Evolutionary conservation across 2,797 vertebrate species (phyloP), one percentile per base, ranked within the genome.

Genomic region (Enteromius treurensis): DNA sequence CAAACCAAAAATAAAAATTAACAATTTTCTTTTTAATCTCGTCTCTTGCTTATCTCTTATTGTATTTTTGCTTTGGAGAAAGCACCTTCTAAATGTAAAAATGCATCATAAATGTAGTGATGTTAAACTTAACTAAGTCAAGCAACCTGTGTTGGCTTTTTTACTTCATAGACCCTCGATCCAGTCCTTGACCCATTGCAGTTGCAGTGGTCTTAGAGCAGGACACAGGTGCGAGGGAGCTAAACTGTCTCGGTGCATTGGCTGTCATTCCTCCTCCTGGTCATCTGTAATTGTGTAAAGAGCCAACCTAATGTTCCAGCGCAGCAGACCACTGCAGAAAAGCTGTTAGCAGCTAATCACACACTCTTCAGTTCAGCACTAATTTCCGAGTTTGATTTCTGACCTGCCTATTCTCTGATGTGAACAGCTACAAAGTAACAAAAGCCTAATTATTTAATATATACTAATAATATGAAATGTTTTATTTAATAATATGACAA

Each of bases 341-440:
- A 23, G 26, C 77, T 81, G 45, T 81, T 80, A 82, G 81, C 34
- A 53, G 60, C 55, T 88, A 89, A 87, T 89, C 75, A 83, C 76
- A 84, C 76, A 77, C 82, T 86, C 85, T 79, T 78, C 75, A 81
- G 79, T 84, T 53, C 73, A 70, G 71, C 65, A 86, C 81, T 86
- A 87, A 90, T 91, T 82, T 75, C 53, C 68, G 64, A 62, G 65
- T 29, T 74, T 21, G 73, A 32, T 23, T 15, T 17, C 1, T 74
- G 58, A 75, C 45, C 47, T 77, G 75, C 8, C 47, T 37, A 6
- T 17, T 34, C 45, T 11, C 14, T 21, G 51, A 21, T 32, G 14
- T 49, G 23, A 49, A 11, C 26, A 73, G 47, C 17, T 45, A 58
- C n/a, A 77, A 62, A 58, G n/a, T 26, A 26, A 40, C 40, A 40